Conservation (phyloP, 2,888 invertebrate genomes). For the Mystacides longicornis region DNA sequence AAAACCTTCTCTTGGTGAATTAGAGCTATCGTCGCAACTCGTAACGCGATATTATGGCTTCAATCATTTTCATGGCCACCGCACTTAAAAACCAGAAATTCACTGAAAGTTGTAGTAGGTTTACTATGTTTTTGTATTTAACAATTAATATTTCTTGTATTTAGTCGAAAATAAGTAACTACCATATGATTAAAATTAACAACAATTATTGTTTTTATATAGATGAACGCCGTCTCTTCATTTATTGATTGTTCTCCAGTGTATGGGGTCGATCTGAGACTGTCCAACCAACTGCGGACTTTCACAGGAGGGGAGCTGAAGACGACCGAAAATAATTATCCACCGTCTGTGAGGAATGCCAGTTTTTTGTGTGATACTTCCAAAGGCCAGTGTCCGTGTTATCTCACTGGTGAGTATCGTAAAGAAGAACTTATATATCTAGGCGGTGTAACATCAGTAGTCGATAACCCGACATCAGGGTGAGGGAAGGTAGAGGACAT, state of each 20-base stretch:
- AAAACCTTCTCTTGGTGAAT: no score
- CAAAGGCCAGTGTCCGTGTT: constrained; percentile 42
- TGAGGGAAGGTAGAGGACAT: no score
- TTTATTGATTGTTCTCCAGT: constrained; percentile 49
- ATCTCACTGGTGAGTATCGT: constrained; percentile 40
- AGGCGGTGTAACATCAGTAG: no score
- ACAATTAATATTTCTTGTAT: background rate
- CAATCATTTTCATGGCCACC: no score
- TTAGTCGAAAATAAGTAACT: background rate
- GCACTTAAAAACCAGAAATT: no score
- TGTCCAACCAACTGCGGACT: constrained; percentile 37
- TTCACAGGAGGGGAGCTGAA: constrained; percentile 41
- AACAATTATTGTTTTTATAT: constrained; percentile 25
- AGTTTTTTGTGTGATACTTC: constrained; percentile 33
- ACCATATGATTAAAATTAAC: no score
- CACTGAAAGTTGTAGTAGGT: no score
- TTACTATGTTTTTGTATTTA: no score
- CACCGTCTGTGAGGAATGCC: constrained; percentile 41
- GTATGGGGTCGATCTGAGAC: constrained; percentile 42
- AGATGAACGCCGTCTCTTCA: constrained; percentile 64
- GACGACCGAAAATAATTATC: constrained; percentile 35
- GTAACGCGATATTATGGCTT: no score
- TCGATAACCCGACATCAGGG: no score
- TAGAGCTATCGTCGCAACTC: no score
- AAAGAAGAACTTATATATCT: no score